Evolutionary conservation across 2,888 invertebrate genomes (phyloP).

Genomic region (Nesidiocoris tenuis): DNA sequence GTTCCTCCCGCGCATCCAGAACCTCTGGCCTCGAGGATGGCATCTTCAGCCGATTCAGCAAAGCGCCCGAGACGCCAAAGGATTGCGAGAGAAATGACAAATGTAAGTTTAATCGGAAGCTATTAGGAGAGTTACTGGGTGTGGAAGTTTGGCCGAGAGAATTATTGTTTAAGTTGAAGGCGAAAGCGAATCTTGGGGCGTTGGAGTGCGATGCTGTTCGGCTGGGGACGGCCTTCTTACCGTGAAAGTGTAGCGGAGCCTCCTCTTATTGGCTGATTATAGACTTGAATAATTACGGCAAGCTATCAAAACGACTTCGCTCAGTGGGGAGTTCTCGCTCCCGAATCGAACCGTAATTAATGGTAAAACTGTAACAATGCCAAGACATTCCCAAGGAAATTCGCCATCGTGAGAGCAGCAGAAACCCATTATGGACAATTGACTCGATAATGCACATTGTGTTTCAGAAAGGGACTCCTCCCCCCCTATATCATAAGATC

Average conservation of each 20-base stretch:
- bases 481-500: slow-evolving; percentile 40
- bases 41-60: slow-evolving; percentile 14
- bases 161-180: slow-evolving; percentile 49
- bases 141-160: slow-evolving; percentile 45
- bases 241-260: slow-evolving; percentile 44
- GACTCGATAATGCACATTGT: slow-evolving; percentile 46
- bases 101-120: slow-evolving; percentile 51
- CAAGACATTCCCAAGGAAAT: slow-evolving; percentile 44
- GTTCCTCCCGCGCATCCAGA: neutral
- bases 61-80: slow-evolving; percentile 3
- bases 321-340: neutral
- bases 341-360: slow-evolving; percentile 46
- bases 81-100: slow-evolving; percentile 47
- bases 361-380: slow-evolving; percentile 48
- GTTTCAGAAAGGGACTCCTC: neutral
- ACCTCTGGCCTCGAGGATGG: neutral
- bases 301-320: slow-evolving; percentile 31
- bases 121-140: slow-evolving; percentile 46
- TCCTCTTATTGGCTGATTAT: slow-evolving; percentile 44
- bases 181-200: neutral
- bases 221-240: slow-evolving; percentile 1
- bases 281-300: slow-evolving; percentile 43
- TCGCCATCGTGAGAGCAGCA: neutral
- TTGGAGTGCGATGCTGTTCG: no score
- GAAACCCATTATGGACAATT: slow-evolving; percentile 43